A percentile compares a stretch with the other conserved stretches of the same genome.
phyloP scores from a whole-genome alignment of 2,888 invertebrate genomes.

The Pemphredon lugubris region DNA sequence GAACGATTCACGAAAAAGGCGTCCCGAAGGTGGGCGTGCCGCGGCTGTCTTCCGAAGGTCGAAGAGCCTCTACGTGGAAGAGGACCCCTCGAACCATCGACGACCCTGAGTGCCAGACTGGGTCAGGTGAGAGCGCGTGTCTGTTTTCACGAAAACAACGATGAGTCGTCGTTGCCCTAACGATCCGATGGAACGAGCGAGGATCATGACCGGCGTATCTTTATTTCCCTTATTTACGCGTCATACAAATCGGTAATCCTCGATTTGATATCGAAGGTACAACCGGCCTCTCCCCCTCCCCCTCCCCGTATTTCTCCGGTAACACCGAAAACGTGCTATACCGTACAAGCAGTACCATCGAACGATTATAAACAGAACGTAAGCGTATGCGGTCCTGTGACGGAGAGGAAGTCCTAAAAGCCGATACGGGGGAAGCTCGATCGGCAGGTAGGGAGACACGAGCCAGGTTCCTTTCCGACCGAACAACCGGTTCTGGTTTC shows the following conservation, averaged over 20 bases:
- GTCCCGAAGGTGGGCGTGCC: conserved; percentile 59
- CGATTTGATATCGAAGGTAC: too few relatives aligned
- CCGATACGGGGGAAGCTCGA: conserved; percentile 46
- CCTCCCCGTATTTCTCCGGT: too few relatives aligned
- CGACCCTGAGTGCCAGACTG: conserved; percentile 48
- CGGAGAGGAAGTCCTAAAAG: conserved; percentile 62
- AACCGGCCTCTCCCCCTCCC: too few relatives aligned
- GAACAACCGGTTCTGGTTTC: conserved; percentile 68
- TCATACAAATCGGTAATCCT: too few relatives aligned
- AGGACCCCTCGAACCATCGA: conserved; percentile 31
- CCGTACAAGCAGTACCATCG: too few relatives aligned
- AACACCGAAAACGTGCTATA: too few relatives aligned
- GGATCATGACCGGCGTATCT: too few relatives aligned
- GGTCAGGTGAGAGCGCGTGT: conserved; percentile 43
- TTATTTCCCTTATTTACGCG: too few relatives aligned
- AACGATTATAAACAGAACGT: not conserved
- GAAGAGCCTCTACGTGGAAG: conserved; percentile 55
- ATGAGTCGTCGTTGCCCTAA: too few relatives aligned
- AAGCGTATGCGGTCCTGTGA: conserved; percentile 25
- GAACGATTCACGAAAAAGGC: conserved; percentile 65
- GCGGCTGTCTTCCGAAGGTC: conserved; percentile 49
- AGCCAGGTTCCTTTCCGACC: conserved; percentile 53
- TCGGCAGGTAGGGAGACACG: conserved; percentile 40
- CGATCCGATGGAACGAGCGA: not conserved
- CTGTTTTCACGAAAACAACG: conserved; percentile 36